Evolutionary conservation across 2,113 vertebrate species (phyloP).

Genomic region (Eubucco bourcierii): DNA sequence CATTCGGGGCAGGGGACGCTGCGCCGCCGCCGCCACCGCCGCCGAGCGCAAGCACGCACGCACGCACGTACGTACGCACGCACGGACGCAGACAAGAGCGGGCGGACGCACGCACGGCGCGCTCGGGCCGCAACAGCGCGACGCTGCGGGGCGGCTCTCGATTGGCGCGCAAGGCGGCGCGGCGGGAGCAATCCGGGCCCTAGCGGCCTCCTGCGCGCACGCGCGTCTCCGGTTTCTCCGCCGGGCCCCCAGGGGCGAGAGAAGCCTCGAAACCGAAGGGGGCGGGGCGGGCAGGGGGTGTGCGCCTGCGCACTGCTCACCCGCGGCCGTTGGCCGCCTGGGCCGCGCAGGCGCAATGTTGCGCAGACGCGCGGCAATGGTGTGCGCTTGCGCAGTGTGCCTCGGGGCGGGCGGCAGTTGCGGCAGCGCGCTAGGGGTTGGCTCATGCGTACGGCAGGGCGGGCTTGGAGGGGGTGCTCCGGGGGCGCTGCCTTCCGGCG

Average conservation of each 20-base stretch:
- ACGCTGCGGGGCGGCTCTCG: not conserved
- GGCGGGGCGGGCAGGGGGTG: not conserved
- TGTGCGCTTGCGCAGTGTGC: not conserved
- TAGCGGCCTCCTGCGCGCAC: not conserved
- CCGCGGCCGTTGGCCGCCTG: not conserved
- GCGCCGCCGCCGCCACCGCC: not conserved
- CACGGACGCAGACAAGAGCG: not conserved
- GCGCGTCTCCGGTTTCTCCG: not conserved
- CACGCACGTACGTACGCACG: not conserved
- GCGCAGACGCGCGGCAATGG: not conserved
- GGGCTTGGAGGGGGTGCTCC: accelerated
- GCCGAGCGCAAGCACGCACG: conserved; percentile 4
- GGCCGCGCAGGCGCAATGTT: not conserved
- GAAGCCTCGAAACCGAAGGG: not conserved
- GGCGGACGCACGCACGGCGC: not conserved
- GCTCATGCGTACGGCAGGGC: not conserved
- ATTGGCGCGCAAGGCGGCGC: not conserved
- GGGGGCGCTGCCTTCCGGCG: not conserved
- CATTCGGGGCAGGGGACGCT: conserved; percentile 33
- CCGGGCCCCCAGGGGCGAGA: not conserved
- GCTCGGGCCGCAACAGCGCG: not conserved
- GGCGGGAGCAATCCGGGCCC: not conserved
- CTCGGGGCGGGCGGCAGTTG: accelerated
- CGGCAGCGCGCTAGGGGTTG: accelerated
- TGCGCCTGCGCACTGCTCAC: not conserved